Evolutionary conservation across 2,113 vertebrate genomes (phyloP).

Genomic region (Brachyhypopomus gauderio): DNA sequence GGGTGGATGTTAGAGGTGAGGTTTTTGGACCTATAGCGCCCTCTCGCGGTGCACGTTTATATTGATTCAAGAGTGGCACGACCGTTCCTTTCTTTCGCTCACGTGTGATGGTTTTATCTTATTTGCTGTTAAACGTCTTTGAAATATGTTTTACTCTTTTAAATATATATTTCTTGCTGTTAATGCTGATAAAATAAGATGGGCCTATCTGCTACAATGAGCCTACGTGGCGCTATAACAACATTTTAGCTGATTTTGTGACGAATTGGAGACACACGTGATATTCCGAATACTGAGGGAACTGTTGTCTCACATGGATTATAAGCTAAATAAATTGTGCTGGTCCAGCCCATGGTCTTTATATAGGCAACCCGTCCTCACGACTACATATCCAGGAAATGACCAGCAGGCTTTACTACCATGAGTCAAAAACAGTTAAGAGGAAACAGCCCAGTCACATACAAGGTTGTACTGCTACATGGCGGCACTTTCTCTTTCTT

Average conservation of each 20-base stretch:
- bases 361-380: conserved; percentile 25
- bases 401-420: conserved; percentile 26
- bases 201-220: too few species aligned
- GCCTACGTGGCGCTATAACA: too few species aligned
- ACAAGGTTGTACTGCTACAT: neutral
- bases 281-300: neutral
- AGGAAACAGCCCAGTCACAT: conserved; percentile 20
- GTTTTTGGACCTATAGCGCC: too few species aligned
- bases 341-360: conserved; percentile 10
- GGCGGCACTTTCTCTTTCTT: neutral
- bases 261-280: neutral
- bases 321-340: neutral
- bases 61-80: too few species aligned
- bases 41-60: too few species aligned
- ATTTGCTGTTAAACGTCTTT: too few species aligned
- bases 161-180: too few species aligned
- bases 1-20: too few species aligned
- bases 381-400: conserved; percentile 45
- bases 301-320: neutral
- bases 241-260: neutral
- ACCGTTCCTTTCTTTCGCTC: too few species aligned
- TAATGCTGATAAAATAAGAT: too few species aligned
- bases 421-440: neutral
- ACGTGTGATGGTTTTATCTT: too few species aligned
- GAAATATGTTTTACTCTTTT: too few species aligned